Evolutionary conservation across 2,888 invertebrate species (phyloP), one percentile per base, ranked within the genome.

Genomic region (Fissipunctia ypsillon): DNA sequence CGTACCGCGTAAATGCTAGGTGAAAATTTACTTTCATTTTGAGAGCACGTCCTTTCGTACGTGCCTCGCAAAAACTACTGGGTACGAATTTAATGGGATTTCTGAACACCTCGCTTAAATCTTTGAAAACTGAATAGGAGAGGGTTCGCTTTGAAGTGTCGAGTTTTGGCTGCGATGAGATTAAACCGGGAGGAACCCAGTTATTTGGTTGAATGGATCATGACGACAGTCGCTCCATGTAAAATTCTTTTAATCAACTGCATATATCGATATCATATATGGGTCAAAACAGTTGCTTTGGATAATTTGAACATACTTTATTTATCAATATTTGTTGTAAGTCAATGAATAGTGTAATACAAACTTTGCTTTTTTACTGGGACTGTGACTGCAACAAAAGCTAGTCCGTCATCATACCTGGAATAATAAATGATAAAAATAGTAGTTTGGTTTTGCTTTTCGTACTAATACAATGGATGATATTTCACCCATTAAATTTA

Each of bases 51-150:
- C 61, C 60, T 50, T 31, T 38, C 52, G 82, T 66, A 83, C 83
- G 85, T 82, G 83, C 64, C 35, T 70, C 52, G 56, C 68, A 84
- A 78, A 83, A 84, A 84, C 78, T 83, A 77, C 66, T 72, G 28
- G 82, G 70, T 78, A 19, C 74, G 43, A 78, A 78, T 84, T 83
- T 83, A 84, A 83, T 84, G 57, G 78, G 72, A 73, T 81, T 81
- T 81, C 59, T 60, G 50, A 67, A 73, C 74, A 66, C 74, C 57
- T 56, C 38, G 43, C n/a, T 84, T 56, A 68, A 82, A 84, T 84
- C 78, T 72, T 78, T 69, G 80, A 83, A 84, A 80, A 71, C 45
- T 38, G 64, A 69, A 84, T 41, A 57, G 31, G 28, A 56, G 22
- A 60, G 64, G 50, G 64, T 57, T 48, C 9, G 50, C 54, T 79